These are phyloP conservation scores for Ophonus ardosiacus DNA, from an alignment of 2,888 invertebrate genomes.

Conservation along the genomic window DNA sequence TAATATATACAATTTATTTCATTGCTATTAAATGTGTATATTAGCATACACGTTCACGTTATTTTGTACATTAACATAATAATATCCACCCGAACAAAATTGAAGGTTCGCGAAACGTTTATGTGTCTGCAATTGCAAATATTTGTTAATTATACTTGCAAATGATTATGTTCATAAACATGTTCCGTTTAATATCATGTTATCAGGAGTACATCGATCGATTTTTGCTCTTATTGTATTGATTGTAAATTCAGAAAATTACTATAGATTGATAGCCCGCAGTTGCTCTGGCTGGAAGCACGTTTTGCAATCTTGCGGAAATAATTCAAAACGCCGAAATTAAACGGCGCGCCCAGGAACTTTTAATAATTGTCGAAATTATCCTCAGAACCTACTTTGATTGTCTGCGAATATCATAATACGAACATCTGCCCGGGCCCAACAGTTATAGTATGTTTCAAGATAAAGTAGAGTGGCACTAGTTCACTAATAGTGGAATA, in stretches of 20 bases:
- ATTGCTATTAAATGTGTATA: not conserved
- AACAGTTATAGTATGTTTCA: not conserved
- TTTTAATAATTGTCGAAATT: constrained; percentile 46
- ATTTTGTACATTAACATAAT: not conserved
- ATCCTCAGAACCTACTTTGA: constrained; percentile 49
- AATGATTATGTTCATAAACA: not conserved
- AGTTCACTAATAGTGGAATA: too few species aligned
- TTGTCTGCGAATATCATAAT: constrained; percentile 52
- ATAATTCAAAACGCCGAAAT: constrained; percentile 44
- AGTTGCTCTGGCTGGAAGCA: constrained; percentile 7
- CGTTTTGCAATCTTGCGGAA: constrained; percentile 49
- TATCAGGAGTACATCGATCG: not conserved
- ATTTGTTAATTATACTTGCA: not conserved
- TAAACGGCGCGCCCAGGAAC: constrained; percentile 52
- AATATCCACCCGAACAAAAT: not conserved
- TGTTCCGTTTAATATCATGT: not conserved
- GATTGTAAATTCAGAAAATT: constrained; percentile 43
- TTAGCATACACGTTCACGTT: not conserved
- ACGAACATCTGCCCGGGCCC: constrained; percentile 36
- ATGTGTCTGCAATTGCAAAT: not conserved
- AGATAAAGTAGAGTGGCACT: too few species aligned
- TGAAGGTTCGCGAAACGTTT: not conserved
- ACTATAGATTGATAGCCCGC: constrained; percentile 36
- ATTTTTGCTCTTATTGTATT: constrained; percentile 24
- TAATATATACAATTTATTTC: not conserved